Base-by-base conservation (phyloP, 2,888 invertebrate species). In the Cinara cedri region DNA sequence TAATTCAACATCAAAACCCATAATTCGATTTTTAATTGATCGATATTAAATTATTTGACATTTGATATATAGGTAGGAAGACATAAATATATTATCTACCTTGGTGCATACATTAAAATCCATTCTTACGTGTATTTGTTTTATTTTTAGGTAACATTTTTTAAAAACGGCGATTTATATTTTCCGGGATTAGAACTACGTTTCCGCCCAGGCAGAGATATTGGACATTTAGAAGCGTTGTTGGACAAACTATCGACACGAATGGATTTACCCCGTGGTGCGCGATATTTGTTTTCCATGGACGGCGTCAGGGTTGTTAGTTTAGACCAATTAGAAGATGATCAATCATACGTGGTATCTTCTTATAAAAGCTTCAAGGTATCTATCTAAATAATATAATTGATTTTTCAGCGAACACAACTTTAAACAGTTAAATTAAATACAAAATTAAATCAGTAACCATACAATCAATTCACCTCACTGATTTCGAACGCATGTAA, bases 291-390 rank as follows among this genome's bases (percentile, higher is more conserved):
- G 83, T 97, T 96, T 86, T 93, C 94, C 10, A 93, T 95, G 91
- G 95, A 96, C 82, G 97, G 97, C 0, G 92, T 93, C 83, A 89
- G 94, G 80, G 93, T 96, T 85, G 91, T 92, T 85, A 89, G 91
- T 85, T 88, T 94, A 83, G 96, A 93, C 84, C 95, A 96, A 85
- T 87, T 96, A 82, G 93, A 94, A 85, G 95, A 96, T 85, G 95
- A 95, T n/a, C 93, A 93, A 21, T 92, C 93, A 11, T 97, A 97
- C 86, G 95, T 97, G 82, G 96, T 96, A 54, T 96, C 97, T 11
- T 95, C 95, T 6, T 94, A 93, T 85, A 94, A 94, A 87, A 92
- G 92, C 14, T 96, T 96, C 86, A 94, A 95, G 92, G 95, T 94
- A 86, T 89, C 89, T 85, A 62, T 57, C n/a, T n/a, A n/a, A 10